These are phyloP conservation scores for Lepus townsendii DNA, from an alignment of 2,797 vertebrate species.

Conservation along the genomic window DNA sequence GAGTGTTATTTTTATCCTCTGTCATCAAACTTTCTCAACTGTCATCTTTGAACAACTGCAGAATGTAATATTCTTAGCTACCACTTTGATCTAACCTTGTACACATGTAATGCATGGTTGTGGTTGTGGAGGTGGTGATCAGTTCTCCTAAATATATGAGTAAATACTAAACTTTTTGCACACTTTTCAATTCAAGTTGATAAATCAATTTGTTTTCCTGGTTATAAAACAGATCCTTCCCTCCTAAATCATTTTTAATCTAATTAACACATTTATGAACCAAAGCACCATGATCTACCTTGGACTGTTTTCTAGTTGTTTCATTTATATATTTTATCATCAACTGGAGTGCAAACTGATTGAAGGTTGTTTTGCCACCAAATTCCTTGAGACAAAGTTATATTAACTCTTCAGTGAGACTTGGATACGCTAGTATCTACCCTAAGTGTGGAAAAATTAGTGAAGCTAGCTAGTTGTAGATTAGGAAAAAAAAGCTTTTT, in stretches of 20 bases:
- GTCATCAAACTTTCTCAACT: conserved; percentile 81
- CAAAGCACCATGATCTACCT: conserved; percentile 20
- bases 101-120: conserved; percentile 62
- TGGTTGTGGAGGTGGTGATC: conserved; percentile 38
- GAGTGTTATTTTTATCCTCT: conserved; percentile 82
- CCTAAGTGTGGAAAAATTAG: conserved; percentile 28
- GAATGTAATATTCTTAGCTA: conserved; percentile 79
- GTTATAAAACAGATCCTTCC: conserved; percentile 44
- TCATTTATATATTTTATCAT: conserved; percentile 60
- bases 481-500: conserved; percentile 28
- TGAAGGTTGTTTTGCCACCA: conserved; percentile 54
- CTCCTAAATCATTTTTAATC: conserved; percentile 49
- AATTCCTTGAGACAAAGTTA: conserved; percentile 67
- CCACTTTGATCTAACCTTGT: conserved; percentile 79
- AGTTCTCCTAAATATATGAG: conserved; percentile 37
- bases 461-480: neutral
- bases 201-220: conserved; percentile 62
- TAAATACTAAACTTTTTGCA: conserved; percentile 58
- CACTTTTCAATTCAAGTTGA: conserved; percentile 61
- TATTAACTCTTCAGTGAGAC: conserved; percentile 32
- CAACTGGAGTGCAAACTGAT: conserved; percentile 42
- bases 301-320: conserved; percentile 53
- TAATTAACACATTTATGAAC: conserved; percentile 40
- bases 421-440: conserved; percentile 47
- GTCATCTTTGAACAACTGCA: conserved; percentile 79